Evolutionary conservation across 2,113 vertebrate genomes (phyloP), one percentile per base, ranked within the genome.

Genomic region (Butastur rufipennis): DNA sequence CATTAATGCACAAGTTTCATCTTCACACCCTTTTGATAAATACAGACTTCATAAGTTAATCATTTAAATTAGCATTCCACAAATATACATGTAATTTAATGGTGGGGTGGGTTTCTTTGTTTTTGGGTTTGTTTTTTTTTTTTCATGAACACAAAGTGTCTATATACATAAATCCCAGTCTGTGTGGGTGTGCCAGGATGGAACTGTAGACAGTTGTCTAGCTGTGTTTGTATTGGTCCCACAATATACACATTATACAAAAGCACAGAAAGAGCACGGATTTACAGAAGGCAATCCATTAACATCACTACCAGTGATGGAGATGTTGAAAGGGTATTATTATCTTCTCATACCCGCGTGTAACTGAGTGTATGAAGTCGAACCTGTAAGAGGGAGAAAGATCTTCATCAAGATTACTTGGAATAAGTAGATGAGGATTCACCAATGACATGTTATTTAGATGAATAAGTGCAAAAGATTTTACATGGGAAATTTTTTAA

Each of bases 1-100:
- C 97, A 86, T 75, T 84, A 96, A 97, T 96, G 95, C 65, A 77
- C 47, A 96, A 96, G 70, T 97, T 97, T 96, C 95, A 96, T 98
- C 94, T 97, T 97, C 48, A 86, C 98, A 98, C 97, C 98, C 98
- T 97, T 97, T 97, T 97, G 98, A 98, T 98, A 99, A 99, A 99
- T 98, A 99, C 97, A 96, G 97, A 95, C 98, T 67, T 98, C 90
- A 99, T 99, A 99, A 99, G 98, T 99, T 99, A 99, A 99, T 99
- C 97, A 97, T 97, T 99, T 99, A 99, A 99, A 99, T 99, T 99
- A 99, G 98, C 99, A 99, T 99, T 98, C 98, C 98, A 99, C 99
- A 99, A 98, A 99, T 99, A 99, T 98, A 99, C 99, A 99, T 59
- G 97, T 98, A 97, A 98, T 98, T 98, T 90, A 97, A 96, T 50